Percentiles rank a stretch among this genome's conserved stretches.
Conservation (phyloP, 2,888 invertebrate genomes). For the Drosophila austrosaltans region DNA sequence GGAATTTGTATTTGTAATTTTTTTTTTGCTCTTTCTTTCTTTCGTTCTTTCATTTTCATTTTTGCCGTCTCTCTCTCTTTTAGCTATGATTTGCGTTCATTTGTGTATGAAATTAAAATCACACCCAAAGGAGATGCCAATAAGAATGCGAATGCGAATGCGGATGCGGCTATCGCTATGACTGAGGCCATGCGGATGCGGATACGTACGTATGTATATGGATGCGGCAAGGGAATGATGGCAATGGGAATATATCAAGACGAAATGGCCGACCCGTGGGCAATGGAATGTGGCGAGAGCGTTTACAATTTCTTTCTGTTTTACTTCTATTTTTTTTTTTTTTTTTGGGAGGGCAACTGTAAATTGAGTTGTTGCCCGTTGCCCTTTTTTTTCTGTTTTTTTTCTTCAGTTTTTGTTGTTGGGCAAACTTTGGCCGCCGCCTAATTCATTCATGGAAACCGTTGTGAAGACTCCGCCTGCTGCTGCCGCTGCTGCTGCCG, state of each 20-base stretch:
- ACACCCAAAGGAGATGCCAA: slow-evolving; percentile 81
- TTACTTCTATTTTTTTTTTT: background rate
- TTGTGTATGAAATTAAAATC: slow-evolving; percentile 84
- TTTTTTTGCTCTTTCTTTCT: slow-evolving; percentile 33
- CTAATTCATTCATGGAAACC: slow-evolving; percentile 77
- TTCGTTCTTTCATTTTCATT: slow-evolving; percentile 31
- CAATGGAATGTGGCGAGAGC: slow-evolving; percentile 53
- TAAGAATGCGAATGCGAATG: slow-evolving; percentile 10
- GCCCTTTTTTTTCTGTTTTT: slow-evolving; percentile 3
- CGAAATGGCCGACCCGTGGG: slow-evolving; percentile 70
- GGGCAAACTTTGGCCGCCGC: slow-evolving; percentile 67
- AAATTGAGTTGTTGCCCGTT: slow-evolving; percentile 74
- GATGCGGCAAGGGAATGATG: background rate
- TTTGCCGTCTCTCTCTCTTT: slow-evolving; percentile 31
- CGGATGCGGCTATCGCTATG: background rate
- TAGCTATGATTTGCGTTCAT: slow-evolving; percentile 77
- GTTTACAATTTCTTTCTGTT: slow-evolving; percentile 9
- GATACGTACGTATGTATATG: background rate
- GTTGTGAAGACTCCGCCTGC: slow-evolving; percentile 52
- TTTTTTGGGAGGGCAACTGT: slow-evolving; percentile 54
- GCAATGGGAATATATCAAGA: slow-evolving; percentile 14
- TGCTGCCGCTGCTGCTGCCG: slow-evolving; percentile 30
- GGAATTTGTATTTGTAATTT: slow-evolving; percentile 39
- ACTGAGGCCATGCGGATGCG: slow-evolving; percentile 22
- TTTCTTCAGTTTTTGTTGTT: slow-evolving; percentile 46